Conservation (phyloP, 2,113 vertebrate species). For the Elachura formosa region DNA sequence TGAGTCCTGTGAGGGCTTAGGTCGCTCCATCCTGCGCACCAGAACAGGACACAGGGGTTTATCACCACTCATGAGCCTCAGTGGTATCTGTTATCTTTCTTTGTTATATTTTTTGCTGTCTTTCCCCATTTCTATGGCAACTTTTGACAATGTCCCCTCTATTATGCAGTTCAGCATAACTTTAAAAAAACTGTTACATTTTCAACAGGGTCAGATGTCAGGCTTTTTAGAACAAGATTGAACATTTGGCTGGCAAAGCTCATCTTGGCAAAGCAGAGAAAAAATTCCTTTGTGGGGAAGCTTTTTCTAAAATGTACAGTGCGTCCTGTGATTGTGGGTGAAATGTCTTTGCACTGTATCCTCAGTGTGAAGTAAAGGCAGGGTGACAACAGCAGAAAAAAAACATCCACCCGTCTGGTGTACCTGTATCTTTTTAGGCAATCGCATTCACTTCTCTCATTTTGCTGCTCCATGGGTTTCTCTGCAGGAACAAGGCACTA, state of each 20-base stretch:
- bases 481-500: neutral
- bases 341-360: rapidly evolving
- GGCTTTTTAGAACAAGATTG: neutral
- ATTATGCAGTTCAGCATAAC: neutral
- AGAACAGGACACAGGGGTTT: neutral
- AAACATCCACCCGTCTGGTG: neutral
- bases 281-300: neutral
- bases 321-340: rapidly evolving
- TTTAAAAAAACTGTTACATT: neutral
- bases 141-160: neutral
- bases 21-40: neutral
- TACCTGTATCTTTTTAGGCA: neutral
- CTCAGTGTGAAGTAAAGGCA: neutral
- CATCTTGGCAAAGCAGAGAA: neutral
- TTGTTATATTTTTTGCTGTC: neutral
- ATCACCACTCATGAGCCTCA: rapidly evolving
- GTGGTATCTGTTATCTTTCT: neutral
- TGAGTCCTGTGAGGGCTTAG: neutral
- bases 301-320: neutral
- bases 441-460: neutral
- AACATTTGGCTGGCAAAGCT: neutral
- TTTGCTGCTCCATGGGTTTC: neutral
- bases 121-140: neutral
- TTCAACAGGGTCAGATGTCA: constrained; percentile 18
- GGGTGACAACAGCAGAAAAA: neutral